Evolutionary conservation across 2,797 vertebrate species (phyloP), one percentile per base, ranked within the genome.

Genomic region (Antennarius maculatus): DNA sequence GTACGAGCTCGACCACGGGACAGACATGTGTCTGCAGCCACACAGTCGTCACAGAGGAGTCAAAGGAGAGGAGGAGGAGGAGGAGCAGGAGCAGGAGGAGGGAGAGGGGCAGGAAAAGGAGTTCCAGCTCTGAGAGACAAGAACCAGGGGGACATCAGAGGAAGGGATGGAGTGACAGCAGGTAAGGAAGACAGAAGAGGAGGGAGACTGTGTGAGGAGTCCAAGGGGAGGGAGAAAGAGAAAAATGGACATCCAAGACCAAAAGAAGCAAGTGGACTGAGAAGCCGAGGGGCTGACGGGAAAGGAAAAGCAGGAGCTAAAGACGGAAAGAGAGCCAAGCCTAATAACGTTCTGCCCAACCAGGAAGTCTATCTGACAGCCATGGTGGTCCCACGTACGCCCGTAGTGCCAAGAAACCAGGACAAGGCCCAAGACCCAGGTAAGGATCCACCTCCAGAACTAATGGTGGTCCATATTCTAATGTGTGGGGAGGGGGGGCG

Each of bases 381-480:
- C 34, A 92, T 90, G 88, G 91, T 92, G 76, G 91, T 92, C 45
- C 91, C 89, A 23, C 88, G 91, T 13, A 92, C 91, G 11, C 91
- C 91, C 28, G 77, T 92, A 23, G 81, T 78, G 6, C 79, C 81
- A 0, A 76, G 85, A 43, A 88, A 59, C 56, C 79, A 83, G 74
- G 86, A 87, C 56, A 87, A 78, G 86, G 77, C 28, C 73, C 76
- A 90, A 51, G 71, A 82, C 29, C 79, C 81, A 86, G 87, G 88
- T 89, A 78, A 70, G 14, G 4, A 76, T 42, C 43, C 15, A 29
- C 5, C 48, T 45, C 14, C 7, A 23, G 28, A 23, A 16, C 1
- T 0, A 16, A 16, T 7, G 6, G 37, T 12, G 29, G 16, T n/a
- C 10, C 14, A 5, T 17, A 29, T 37, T 5, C 31, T 34, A 5